These are phyloP conservation scores for Melanostoma scalare DNA, from an alignment of 2,888 invertebrate species.

Conservation along the genomic window DNA sequence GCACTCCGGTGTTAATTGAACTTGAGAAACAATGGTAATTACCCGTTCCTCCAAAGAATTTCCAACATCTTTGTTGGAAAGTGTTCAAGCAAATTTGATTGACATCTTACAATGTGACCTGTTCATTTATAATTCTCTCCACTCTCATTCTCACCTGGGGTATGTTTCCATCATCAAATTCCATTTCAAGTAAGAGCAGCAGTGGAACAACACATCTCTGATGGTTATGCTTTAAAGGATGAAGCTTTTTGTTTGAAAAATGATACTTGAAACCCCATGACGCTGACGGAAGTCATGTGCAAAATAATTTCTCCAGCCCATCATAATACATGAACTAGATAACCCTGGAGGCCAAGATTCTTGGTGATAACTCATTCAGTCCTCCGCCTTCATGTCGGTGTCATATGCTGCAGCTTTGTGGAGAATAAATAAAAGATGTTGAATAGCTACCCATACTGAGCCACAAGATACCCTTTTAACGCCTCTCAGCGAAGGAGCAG, in stretches of 20 bases:
- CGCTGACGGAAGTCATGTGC: conserved; percentile 11
- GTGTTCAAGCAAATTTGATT: too few species aligned
- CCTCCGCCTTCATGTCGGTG: conserved; percentile 7
- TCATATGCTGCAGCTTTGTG: conserved; percentile 9
- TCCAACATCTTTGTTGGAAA: too few species aligned
- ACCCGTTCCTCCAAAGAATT: too few species aligned
- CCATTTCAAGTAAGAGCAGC: background rate
- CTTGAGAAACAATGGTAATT: too few species aligned
- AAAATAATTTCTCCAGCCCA: conserved; percentile 32
- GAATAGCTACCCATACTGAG: background rate
- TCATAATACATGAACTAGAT: conserved; percentile 33
- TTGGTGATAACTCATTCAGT: conserved; percentile 38
- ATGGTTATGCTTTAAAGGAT: conserved; percentile 1
- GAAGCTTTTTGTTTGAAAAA: conserved; percentile 7
- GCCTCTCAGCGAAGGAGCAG: background rate
- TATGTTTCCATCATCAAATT: conserved; percentile 12
- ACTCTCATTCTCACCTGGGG: too few species aligned
- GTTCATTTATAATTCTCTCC: too few species aligned
- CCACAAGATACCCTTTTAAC: background rate
- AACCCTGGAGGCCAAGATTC: conserved; percentile 13
- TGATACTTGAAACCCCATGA: conserved; percentile 8
- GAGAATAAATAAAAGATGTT: conserved; percentile 15
- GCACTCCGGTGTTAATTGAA: too few species aligned
- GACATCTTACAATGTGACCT: too few species aligned
- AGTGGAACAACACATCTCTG: background rate